phyloP scores from a whole-genome alignment of 2,113 vertebrate species.

The Forbesichthys papilliferus region DNA sequence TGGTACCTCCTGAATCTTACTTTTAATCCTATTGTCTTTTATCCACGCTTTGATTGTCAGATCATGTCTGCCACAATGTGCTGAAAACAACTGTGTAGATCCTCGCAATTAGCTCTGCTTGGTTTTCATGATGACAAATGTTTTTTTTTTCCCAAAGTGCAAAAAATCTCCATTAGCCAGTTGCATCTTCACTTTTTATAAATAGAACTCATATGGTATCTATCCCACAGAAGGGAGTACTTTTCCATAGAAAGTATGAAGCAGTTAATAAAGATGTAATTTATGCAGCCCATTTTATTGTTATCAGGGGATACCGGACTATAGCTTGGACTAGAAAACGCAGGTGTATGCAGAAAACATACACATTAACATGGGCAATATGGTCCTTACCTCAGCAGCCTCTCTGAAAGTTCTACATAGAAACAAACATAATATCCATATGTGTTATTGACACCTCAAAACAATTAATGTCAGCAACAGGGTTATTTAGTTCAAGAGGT shows the following conservation, averaged over 20 bases:
- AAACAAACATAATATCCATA: not conserved
- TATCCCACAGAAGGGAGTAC: constrained; percentile 1
- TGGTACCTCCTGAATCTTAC: not conserved
- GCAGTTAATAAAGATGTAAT: constrained; percentile 48
- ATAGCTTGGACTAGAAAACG: constrained; percentile 47
- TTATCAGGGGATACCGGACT: constrained; percentile 38
- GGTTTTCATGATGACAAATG: constrained; percentile 22
- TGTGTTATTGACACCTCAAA: too few relatives aligned
- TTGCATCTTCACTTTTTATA: constrained; percentile 17
- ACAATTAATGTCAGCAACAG: too few relatives aligned
- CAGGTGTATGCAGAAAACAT: constrained; percentile 57
- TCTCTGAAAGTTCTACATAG: constrained; percentile 1
- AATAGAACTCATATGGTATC: constrained; percentile 16
- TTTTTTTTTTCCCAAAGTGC: constrained; percentile 14
- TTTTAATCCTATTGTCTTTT: not conserved
- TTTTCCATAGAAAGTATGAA: constrained; percentile 18
- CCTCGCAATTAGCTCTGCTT: constrained; percentile 12
- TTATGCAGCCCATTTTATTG: constrained; percentile 51
- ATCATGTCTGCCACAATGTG: not conserved
- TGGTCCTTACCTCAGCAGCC: constrained; percentile 35
- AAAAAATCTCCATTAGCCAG: not conserved
- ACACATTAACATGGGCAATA: constrained; percentile 24
- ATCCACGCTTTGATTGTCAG: not conserved
- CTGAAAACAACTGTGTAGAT: not conserved
- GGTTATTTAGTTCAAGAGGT: too few relatives aligned